Evolutionary conservation across 2,113 vertebrate species (phyloP).

Genomic region (Papio anubis): DNA sequence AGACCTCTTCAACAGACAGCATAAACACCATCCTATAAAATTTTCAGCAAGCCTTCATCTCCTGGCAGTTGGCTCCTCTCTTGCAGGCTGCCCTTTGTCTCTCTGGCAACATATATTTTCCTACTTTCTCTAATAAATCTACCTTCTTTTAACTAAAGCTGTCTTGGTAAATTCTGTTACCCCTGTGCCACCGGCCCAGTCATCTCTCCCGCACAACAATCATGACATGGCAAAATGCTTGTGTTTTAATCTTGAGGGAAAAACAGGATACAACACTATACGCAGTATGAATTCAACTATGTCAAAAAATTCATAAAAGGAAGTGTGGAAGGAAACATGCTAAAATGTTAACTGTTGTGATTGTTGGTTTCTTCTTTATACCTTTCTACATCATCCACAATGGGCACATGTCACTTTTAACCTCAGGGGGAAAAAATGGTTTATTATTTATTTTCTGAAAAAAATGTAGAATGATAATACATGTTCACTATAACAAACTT

Average conservation of each 20-base stretch:
- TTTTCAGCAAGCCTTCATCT: too few species aligned
- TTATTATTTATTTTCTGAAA: slow-evolving; percentile 46
- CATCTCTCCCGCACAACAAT: background rate
- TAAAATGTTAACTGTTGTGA: slow-evolving; percentile 26
- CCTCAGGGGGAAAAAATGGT: background rate
- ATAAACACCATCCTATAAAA: too few species aligned
- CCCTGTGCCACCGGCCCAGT: too few species aligned
- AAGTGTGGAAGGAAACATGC: slow-evolving; percentile 19
- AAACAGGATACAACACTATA: slow-evolving; percentile 43
- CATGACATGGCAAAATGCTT: slow-evolving; percentile 30
- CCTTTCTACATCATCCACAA: slow-evolving; percentile 3
- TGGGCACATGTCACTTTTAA: background rate
- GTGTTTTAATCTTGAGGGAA: slow-evolving; percentile 7
- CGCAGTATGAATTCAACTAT: slow-evolving; percentile 10
- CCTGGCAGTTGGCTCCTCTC: too few species aligned
- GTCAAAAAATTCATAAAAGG: background rate
- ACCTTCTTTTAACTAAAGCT: too few species aligned
- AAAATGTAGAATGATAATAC: background rate
- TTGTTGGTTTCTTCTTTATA: slow-evolving; percentile 14
- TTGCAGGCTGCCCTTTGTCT: too few species aligned
- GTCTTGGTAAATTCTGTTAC: too few species aligned
- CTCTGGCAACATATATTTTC: too few species aligned
- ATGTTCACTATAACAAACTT: background rate
- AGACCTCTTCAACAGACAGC: too few species aligned
- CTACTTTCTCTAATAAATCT: too few species aligned